phyloP scores from a whole-genome alignment of 1,140 invertebrate species.

The Onthophagus taurus region DNA sequence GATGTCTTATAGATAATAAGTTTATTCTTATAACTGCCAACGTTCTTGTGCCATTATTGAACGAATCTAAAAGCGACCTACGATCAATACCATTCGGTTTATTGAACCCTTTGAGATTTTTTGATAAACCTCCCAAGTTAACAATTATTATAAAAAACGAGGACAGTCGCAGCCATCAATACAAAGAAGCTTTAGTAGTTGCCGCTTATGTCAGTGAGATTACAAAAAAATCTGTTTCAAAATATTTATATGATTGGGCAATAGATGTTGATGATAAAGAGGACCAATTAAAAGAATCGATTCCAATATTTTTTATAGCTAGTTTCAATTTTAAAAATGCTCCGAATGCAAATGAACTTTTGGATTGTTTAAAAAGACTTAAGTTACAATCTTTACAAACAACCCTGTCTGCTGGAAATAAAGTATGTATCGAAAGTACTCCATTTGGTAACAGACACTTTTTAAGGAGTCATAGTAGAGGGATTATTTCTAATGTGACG shows the following conservation, averaged over 20 bases:
- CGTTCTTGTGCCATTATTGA: slow-evolving; percentile 9
- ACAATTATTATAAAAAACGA: slow-evolving; percentile 10
- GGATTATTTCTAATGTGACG: slow-evolving; percentile 47
- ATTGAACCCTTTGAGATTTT: neutral
- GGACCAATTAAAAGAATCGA: slow-evolving; percentile 4
- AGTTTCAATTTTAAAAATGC: slow-evolving; percentile 1
- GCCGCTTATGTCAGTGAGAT: slow-evolving; percentile 10
- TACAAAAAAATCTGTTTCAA: slow-evolving; percentile 8
- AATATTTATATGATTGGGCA: slow-evolving; percentile 15
- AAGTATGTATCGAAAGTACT: slow-evolving; percentile 37
- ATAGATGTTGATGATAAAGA: slow-evolving; percentile 14
- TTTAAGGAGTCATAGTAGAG: slow-evolving; percentile 44
- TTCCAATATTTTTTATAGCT: slow-evolving; percentile 19
- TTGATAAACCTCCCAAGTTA: neutral
- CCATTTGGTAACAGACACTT: slow-evolving; percentile 46
- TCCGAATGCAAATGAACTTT: neutral
- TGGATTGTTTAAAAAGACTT: neutral
- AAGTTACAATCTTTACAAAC: slow-evolving; percentile 2
- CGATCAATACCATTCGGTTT: neutral
- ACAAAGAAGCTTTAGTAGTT: slow-evolving; percentile 7
- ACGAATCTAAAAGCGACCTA: neutral
- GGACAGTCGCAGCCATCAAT: neutral
- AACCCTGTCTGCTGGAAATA: slow-evolving; percentile 17
- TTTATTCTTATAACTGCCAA: slow-evolving; percentile 18
- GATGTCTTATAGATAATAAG: slow-evolving; percentile 12